Base-by-base conservation (phyloP, 2,797 vertebrate genomes). In the Pempheris klunzingeri region DNA sequence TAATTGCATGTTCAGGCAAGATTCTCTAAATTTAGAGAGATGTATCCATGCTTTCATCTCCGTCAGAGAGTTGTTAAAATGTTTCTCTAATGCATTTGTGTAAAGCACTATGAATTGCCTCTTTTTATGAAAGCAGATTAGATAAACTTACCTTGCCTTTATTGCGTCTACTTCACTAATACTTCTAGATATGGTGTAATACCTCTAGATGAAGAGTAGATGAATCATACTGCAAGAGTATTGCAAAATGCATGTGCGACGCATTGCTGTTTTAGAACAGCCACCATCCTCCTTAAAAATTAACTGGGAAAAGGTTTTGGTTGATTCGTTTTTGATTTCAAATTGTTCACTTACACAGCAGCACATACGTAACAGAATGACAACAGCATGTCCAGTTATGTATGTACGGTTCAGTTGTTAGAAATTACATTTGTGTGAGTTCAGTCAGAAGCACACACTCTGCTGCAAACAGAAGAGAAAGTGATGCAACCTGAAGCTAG, bases 401-500 rank as follows among this genome's bases (percentile, higher is more conserved):
- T n/a, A n/a, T n/a, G n/a, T 32, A 32, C 43, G 2, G 18, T 46
- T 18, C 26, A 17, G 32, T 24, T 41, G 41, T 20, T 71, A 41
- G 36, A 32, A 50, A 41, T 38, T 44, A n/a, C 22, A 63, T 53
- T 10, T 2, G 14, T 67, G 52, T n/a, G 11, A 61, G 41, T 76
- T 76, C 72, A 72, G 68, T 58, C 78, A 69, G 24, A 60, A 38
- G 38, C 22, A 39, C 59, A 28, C 5, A 1, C 17, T 24, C 11
- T 0, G 17, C 75, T 73, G 53, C 14, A 32, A 71, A 63, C 44
- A 4, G 32, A 80, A 47, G 65, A 78, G 61, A 69, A 58, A 82
- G 81, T 85, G 84, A 87, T 75, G 81, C 82, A 90, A 89, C 64
- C 22, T 67, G 28, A 58, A 43, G 68, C 87, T 41, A 61, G 85